phyloP scores from a whole-genome alignment of 2,888 invertebrate genomes.

The Sphaerophoria rueppellii region DNA sequence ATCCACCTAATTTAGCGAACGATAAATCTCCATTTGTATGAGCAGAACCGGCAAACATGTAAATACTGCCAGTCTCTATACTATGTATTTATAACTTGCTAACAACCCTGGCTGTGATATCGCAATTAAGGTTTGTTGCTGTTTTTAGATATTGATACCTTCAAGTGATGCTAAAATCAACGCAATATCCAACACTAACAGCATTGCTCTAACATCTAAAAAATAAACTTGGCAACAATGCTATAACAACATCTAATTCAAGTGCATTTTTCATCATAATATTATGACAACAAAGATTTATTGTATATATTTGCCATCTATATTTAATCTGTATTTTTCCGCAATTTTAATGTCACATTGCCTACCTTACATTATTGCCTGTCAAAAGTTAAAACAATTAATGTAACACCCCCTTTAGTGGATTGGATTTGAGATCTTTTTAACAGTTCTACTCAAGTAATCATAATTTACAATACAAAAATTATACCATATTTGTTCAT shows the following conservation, averaged over 20 bases:
- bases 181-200: not conserved
- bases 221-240: constrained; percentile 6
- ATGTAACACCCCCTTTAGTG: constrained; percentile 3
- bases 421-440: not conserved
- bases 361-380: not conserved
- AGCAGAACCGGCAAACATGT: not conserved
- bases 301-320: too few species aligned
- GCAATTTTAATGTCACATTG: not conserved
- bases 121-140: not conserved
- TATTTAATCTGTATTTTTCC: not conserved
- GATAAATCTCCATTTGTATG: not conserved
- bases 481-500: constrained; percentile 33
- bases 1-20: constrained; percentile 2
- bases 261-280: not conserved
- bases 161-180: too few species aligned
- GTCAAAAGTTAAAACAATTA: not conserved
- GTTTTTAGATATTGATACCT: not conserved
- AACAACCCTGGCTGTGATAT: constrained; percentile 27
- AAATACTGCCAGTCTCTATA: not conserved
- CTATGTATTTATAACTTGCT: not conserved
- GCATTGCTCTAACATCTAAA: not conserved
- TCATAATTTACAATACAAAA: not conserved
- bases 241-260: not conserved
- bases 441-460: constrained; percentile 11
- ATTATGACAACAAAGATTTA: too few species aligned